Conservation (phyloP, 1,140 invertebrate genomes). For the Caenorhabditis tropicalis region DNA sequence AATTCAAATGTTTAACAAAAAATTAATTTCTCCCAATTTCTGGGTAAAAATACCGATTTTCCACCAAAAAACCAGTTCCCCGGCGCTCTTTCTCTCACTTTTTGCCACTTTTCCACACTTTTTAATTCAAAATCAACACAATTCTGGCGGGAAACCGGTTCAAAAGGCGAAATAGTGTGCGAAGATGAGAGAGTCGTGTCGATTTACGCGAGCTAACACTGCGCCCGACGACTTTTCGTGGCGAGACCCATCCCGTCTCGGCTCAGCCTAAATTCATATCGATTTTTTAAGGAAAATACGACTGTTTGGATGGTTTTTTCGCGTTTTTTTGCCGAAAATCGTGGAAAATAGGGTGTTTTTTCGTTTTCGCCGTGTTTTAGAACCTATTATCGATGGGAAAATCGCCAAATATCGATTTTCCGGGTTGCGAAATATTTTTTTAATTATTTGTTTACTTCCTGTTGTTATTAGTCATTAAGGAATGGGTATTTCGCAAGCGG, state of each 20-base stretch:
- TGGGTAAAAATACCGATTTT: too few species aligned
- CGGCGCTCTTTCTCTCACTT: too few species aligned
- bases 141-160: not conserved
- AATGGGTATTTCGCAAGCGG: not conserved
- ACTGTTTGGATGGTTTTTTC: not conserved
- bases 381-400: not conserved
- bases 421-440: not conserved
- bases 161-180: not conserved
- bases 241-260: constrained; percentile 21
- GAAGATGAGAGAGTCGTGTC: not conserved
- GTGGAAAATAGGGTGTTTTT: not conserved
- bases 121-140: too few species aligned
- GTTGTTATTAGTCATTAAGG: not conserved
- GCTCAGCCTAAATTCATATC: constrained; percentile 43
- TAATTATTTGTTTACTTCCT: not conserved
- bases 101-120: too few species aligned
- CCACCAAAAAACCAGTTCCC: too few species aligned
- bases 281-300: constrained; percentile 24
- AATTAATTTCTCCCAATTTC: too few species aligned
- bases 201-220: not conserved
- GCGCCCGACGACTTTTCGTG: not conserved
- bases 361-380: not conserved
- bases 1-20: too few species aligned
- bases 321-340: not conserved
- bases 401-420: not conserved